A percentile compares a stretch with the other conserved stretches of the same genome.
Evolutionary conservation across 2,113 vertebrate genomes (phyloP).

Genomic region (Brachyhypopomus occidentalis): DNA sequence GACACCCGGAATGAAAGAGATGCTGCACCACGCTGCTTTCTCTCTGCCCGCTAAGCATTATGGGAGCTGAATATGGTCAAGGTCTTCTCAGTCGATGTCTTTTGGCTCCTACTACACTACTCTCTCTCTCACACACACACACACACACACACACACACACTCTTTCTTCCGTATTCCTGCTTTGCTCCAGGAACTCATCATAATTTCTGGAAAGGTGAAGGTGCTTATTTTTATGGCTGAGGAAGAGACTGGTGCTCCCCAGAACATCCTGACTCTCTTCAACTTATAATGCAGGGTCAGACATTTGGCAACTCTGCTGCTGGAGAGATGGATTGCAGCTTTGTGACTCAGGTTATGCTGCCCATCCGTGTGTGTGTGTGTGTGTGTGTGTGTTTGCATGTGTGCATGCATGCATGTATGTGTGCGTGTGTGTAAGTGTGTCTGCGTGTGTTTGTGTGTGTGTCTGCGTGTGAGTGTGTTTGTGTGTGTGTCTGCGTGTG

Average conservation of each 20-base stretch:
- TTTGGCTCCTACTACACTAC: background rate
- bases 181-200: background rate
- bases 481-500: constrained; percentile 25
- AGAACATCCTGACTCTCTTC: constrained; percentile 29
- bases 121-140: constrained; percentile 24
- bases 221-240: constrained; percentile 28
- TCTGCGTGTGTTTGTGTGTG: constrained; percentile 14
- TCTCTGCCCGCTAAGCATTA: constrained; percentile 30
- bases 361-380: constrained; percentile 20
- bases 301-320: constrained; percentile 34
- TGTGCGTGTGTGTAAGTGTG: constrained; percentile 25
- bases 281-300: constrained; percentile 32
- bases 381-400: constrained; percentile 37
- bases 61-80: constrained; percentile 19
- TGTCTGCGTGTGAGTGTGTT: constrained; percentile 14
- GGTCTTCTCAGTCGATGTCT: constrained; percentile 2
- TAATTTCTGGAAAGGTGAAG: constrained; percentile 14
- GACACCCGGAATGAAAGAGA: constrained; percentile 85
- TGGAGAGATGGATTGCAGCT: constrained; percentile 40
- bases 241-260: constrained; percentile 6
- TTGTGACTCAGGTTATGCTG: constrained; percentile 30
- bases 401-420: constrained; percentile 15
- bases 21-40: constrained; percentile 68
- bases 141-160: constrained; percentile 19
- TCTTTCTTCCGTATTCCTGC: constrained; percentile 39